These are phyloP conservation scores for Halictus ligatus DNA, from an alignment of 2,888 invertebrate genomes.

Conservation along the genomic window DNA sequence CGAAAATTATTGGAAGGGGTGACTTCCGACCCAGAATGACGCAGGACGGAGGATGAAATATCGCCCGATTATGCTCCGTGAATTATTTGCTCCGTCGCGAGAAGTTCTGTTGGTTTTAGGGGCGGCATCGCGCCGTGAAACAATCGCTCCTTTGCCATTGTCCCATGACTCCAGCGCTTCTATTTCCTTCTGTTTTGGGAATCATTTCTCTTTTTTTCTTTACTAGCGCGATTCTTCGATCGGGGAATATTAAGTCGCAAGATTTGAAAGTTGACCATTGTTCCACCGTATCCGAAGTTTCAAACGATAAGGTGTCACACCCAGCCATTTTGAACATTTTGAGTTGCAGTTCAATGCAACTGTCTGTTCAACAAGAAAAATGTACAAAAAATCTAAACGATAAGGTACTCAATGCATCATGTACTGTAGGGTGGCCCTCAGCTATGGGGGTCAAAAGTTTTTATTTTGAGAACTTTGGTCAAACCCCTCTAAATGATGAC, in stretches of 20 bases:
- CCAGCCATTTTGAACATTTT: too few species aligned
- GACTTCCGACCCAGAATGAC: background rate
- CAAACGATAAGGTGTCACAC: too few species aligned
- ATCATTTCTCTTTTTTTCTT: background rate
- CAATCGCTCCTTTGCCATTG: conserved; percentile 1
- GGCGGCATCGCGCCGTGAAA: conserved; percentile 2
- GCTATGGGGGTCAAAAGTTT: too few species aligned
- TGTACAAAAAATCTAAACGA: too few species aligned
- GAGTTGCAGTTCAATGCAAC: too few species aligned
- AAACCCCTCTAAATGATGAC: too few species aligned
- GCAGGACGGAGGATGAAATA: conserved; percentile 36
- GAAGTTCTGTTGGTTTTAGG: conserved; percentile 6
- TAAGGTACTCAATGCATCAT: too few species aligned
- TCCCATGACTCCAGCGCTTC: background rate
- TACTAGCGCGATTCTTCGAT: background rate
- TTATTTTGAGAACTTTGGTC: too few species aligned
- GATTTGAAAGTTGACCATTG: background rate
- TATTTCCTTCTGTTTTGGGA: background rate
- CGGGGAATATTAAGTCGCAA: background rate
- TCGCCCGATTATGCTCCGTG: conserved; percentile 43
- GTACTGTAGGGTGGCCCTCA: too few species aligned
- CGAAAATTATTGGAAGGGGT: conserved; percentile 42
- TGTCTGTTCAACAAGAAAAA: too few species aligned
- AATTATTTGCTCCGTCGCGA: conserved; percentile 51
- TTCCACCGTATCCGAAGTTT: too few species aligned